These are phyloP conservation scores for Pantherophis vulpinus DNA, from an alignment of 2,797 vertebrate species.

Conservation along the genomic window DNA sequence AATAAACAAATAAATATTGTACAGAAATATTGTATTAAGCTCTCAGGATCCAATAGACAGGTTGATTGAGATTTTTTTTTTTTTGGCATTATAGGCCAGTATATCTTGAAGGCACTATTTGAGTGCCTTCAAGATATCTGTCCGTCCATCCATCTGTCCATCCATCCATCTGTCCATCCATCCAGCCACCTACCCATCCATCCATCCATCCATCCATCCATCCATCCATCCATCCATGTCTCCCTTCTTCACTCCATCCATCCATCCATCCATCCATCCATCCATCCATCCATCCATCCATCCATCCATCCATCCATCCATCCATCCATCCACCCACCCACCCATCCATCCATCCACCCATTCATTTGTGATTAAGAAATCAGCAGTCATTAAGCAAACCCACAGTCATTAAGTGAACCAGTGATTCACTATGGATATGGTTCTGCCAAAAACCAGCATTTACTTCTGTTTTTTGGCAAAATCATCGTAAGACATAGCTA, in stretches of 20 bases:
- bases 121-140: background rate
- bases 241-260: too few species aligned
- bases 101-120: background rate
- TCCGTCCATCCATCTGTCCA: accelerated
- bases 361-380: background rate
- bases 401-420: background rate
- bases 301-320: accelerated
- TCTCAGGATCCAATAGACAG: background rate
- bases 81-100: background rate
- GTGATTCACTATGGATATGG: background rate
- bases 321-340: too few species aligned
- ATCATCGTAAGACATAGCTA: background rate
- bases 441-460: background rate
- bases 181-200: too few species aligned
- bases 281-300: accelerated
- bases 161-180: too few species aligned
- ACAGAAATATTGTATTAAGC: background rate
- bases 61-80: background rate
- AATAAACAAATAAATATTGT: background rate
- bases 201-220: too few species aligned
- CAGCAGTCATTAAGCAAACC: background rate
- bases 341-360: too few species aligned
- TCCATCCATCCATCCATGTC: too few species aligned
- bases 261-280: too few species aligned
- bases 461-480: background rate